phyloP scores from a whole-genome alignment of 2,113 vertebrate species.

The Strix uralensis region DNA sequence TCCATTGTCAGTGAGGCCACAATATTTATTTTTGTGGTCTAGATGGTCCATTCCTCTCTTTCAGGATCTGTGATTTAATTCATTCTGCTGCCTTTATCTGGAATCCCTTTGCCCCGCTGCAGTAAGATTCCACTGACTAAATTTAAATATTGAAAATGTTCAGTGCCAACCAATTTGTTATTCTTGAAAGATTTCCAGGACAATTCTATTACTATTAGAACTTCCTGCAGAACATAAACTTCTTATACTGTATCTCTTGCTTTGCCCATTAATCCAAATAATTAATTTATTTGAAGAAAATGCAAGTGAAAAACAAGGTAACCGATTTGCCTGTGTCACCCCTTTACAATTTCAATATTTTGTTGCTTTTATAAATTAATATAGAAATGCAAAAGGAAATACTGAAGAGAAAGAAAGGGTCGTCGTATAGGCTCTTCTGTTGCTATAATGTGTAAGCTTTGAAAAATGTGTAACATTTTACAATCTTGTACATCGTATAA shows the following conservation, averaged over 20 bases:
- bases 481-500: neutral
- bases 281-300: neutral
- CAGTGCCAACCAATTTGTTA: neutral
- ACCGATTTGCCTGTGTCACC: neutral
- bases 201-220: neutral
- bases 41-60: neutral
- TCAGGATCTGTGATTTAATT: neutral
- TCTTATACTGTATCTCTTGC: neutral
- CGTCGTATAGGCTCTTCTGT: neutral
- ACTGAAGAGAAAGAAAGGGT: neutral
- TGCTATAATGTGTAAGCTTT: neutral
- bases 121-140: neutral
- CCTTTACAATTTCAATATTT: neutral
- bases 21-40: neutral
- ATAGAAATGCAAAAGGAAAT: neutral
- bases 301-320: neutral
- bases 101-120: neutral
- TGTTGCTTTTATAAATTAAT: neutral
- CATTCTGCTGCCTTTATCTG: neutral
- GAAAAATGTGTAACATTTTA: neutral
- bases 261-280: neutral
- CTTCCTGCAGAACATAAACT: neutral
- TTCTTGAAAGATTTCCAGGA: slow-evolving; percentile 18
- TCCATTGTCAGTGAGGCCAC: neutral
- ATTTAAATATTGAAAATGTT: slow-evolving; percentile 20